Evolutionary conservation across 2,797 vertebrate species (phyloP).

Genomic region (Lophotriccus pileatus): DNA sequence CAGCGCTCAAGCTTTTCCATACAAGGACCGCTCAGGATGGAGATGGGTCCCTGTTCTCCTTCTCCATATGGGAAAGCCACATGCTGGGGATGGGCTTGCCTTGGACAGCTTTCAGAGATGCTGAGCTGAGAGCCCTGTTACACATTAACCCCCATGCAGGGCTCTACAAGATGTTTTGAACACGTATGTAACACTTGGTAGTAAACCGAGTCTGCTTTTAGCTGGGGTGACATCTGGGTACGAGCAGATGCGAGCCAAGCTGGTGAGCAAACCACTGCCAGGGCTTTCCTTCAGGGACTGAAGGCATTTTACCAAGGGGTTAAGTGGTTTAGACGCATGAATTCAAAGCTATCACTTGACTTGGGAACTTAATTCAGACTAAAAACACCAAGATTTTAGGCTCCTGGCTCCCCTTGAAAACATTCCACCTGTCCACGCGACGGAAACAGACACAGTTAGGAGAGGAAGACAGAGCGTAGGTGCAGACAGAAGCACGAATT

Average conservation of each 20-base stretch:
- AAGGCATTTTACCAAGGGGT: background rate
- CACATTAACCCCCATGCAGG: background rate
- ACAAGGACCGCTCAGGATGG: background rate
- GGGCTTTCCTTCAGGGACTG: background rate
- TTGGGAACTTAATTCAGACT: background rate
- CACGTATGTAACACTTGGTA: background rate
- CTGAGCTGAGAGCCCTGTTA: background rate
- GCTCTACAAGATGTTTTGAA: background rate
- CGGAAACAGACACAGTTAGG: background rate
- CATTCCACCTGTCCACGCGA: rapidly evolving
- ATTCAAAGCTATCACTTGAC: background rate
- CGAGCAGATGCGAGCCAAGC: background rate
- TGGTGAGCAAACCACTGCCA: background rate
- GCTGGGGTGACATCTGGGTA: background rate
- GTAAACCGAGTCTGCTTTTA: background rate
- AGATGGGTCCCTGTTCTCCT: background rate
- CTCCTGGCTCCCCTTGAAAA: background rate
- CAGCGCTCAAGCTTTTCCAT: background rate
- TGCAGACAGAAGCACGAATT: background rate
- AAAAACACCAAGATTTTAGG: background rate
- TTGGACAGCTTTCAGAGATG: constrained; percentile 20
- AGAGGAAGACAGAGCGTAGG: background rate
- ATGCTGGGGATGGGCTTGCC: background rate
- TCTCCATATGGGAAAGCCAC: background rate
- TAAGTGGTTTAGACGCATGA: background rate